A percentile compares a stretch with the other conserved stretches of the same genome.
Conservation (phyloP, 2,888 invertebrate species). For the Pherbina coryleti region DNA sequence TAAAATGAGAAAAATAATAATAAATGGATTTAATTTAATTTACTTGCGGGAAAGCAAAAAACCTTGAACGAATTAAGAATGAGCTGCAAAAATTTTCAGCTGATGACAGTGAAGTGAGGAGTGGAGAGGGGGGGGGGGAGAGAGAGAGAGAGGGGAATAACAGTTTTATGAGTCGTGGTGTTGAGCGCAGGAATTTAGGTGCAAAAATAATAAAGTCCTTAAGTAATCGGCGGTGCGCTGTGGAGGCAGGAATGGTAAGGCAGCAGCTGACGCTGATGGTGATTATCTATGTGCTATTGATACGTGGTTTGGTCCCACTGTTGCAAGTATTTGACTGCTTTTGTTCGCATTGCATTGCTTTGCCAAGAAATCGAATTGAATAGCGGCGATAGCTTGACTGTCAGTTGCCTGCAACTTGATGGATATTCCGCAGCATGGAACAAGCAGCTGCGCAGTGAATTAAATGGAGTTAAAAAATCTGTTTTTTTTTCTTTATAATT, state of each 20-base stretch:
- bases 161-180: background rate
- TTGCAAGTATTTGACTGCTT: background rate
- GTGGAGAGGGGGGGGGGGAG: background rate
- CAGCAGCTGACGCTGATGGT: no score
- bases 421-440: no score
- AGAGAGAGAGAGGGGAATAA: background rate
- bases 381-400: no score
- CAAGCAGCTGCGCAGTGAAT: no score
- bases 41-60: background rate
- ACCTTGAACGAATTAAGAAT: slow-evolving; percentile 2
- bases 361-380: background rate
- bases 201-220: background rate
- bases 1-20: background rate
- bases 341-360: background rate
- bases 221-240: no score
- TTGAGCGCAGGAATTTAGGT: no score
- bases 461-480: no score
- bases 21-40: slow-evolving; percentile 29
- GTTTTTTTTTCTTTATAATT: background rate
- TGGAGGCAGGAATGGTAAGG: no score
- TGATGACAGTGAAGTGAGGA: background rate
- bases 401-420: no score
- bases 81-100: background rate
- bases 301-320: no score
- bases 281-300: background rate